Evolutionary conservation across 2,113 vertebrate genomes (phyloP), one percentile per base, ranked within the genome.

Genomic region (Sorex fumeus): DNA sequence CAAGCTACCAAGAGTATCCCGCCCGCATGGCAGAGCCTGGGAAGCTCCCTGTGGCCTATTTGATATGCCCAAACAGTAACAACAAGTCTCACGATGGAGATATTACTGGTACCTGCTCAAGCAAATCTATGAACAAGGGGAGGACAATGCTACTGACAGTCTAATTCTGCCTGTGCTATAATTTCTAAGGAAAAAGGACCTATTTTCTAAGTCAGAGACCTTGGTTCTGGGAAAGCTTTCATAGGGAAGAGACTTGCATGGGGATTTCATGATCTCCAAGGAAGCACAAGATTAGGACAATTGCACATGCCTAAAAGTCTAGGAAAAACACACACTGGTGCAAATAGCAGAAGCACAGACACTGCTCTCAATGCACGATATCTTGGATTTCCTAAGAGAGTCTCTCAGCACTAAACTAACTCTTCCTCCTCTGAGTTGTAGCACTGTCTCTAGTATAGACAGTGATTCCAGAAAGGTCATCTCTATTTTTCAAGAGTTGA

Each of bases 401-500:
- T 93, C 19, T 74, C 21, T 71, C 21, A 83, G 11, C 36, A 32
- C 72, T 13, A 23, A 90, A n/a, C 5, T 47, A 32, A 66, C 40
- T 90, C 40, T 13, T 57, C 25, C 11, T n/a, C 93, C 86, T 79
- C 80, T 30, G 27, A 67, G 43, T 8, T 40, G 40, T 71, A 82
- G 28, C 16, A 43, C 28, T 30, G 18, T 82, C 9, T 88, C 57
- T 70, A 0, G 3, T 30, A 19, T 1, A 71, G 19, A 45, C 12
- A 67, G n/a, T 47, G 57, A 88, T 53, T 76, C 34, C 50, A 90
- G 50, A 90, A 45, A 89, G 16, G 40, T 3, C 60, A 9, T 87
- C 40, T 72, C 8, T 80, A 45, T 16, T 15, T 93, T 77, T 64
- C 86, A 75, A 50, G 60, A 91, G 80, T 64, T 47, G 36, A 53